Evolutionary conservation across 2,888 invertebrate genomes (phyloP).

Genomic region (Euphydryas editha): DNA sequence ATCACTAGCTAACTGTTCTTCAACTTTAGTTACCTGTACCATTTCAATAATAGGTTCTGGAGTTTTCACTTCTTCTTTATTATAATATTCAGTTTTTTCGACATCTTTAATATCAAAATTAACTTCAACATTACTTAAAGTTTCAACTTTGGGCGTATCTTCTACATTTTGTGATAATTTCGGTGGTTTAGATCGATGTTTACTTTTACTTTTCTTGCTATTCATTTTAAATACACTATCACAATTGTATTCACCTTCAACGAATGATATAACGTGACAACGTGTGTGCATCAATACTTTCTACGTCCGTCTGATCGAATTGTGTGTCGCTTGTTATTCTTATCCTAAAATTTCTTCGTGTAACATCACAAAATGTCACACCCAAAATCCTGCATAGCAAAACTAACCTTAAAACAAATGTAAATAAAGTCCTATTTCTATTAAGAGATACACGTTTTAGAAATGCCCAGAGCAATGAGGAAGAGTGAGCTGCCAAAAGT

Average conservation of each 20-base stretch:
- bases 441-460: conserved; percentile 42
- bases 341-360: conserved; percentile 64
- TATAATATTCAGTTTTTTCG: conserved; percentile 30
- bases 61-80: conserved; percentile 24
- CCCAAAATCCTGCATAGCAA: neutral
- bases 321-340: conserved; percentile 67
- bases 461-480: conserved; percentile 50
- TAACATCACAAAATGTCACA: conserved; percentile 72
- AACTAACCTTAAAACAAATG: conserved; percentile 15
- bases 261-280: conserved; percentile 39
- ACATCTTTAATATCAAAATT: neutral
- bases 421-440: conserved; percentile 25
- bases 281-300: conserved; percentile 68
- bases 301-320: conserved; percentile 71
- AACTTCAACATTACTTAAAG: conserved; percentile 15
- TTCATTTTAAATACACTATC: conserved; percentile 56
- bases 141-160: conserved; percentile 36
- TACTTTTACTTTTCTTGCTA: conserved; percentile 70
- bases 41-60: conserved; percentile 11
- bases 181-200: conserved; percentile 59
- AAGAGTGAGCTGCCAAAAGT: conserved; percentile 57
- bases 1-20: conserved; percentile 33
- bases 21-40: neutral
- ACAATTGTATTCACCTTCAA: conserved; percentile 24
- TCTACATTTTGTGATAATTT: conserved; percentile 48